Evolutionary conservation across 2,888 invertebrate species (phyloP).

Genomic region (Epinotia brunnichana): DNA sequence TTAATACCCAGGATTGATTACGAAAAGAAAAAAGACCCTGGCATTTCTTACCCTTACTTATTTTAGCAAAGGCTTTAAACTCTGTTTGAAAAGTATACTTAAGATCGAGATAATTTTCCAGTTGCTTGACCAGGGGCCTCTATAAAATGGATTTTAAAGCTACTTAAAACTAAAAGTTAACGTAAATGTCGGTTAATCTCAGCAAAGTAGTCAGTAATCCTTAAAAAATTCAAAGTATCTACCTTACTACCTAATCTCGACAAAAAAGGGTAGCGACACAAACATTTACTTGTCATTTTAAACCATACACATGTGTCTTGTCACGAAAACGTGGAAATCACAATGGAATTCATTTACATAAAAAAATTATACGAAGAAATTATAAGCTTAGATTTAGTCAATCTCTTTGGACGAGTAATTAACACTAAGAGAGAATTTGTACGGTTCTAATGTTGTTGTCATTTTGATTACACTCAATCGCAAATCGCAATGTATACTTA

Average conservation of each 20-base stretch:
- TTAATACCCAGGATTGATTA: conserved; percentile 47
- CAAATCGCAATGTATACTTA: conserved; percentile 7
- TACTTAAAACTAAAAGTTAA: conserved; percentile 42
- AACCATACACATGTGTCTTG: neutral
- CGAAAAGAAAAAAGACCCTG: conserved; percentile 12
- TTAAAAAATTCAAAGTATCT: conserved; percentile 23
- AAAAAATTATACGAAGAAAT: neutral
- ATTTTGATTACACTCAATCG: conserved; percentile 5
- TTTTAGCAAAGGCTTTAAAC: conserved; percentile 8
- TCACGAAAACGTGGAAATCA: conserved; percentile 5
- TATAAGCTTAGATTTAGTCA: neutral
- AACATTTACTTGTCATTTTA: neutral
- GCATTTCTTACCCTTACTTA: neutral
- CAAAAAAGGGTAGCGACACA: conserved; percentile 19
- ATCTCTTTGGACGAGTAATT: conserved; percentile 26
- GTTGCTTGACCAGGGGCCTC: conserved; percentile 16
- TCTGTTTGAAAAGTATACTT: conserved; percentile 3
- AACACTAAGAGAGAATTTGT: conserved; percentile 23
- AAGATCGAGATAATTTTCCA: conserved; percentile 18
- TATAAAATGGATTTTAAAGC: conserved; percentile 38
- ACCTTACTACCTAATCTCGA: conserved; percentile 13
- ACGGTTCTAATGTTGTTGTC: conserved; percentile 18
- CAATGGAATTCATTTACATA: neutral
- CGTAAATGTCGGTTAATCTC: conserved; percentile 34
- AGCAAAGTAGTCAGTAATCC: conserved; percentile 31